Base-by-base conservation (phyloP, 2,888 invertebrate species). In the Peribatodes rhomboidaria region DNA sequence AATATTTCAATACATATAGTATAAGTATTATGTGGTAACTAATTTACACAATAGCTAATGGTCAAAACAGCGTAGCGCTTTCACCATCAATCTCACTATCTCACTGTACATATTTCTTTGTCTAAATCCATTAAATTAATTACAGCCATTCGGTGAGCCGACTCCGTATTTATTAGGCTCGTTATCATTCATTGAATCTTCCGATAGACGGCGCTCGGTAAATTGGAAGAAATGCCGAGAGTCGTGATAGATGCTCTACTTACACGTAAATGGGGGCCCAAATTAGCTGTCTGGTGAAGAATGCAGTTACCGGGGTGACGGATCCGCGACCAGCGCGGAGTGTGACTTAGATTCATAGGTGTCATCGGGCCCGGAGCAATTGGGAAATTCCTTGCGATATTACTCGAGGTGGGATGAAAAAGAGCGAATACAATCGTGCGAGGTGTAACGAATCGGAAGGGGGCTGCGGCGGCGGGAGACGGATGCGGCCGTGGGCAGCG, bases 81-180 rank as follows among this genome's bases (percentile, higher is more conserved):
- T 77, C 70, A 74, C 81, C 83, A 89, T 91, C 87, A 89, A 90
- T 92, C 89, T 88, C 84, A 90, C 91, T 92, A 92, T 92, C 90
- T 91, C 87, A 84, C 83, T 87, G 87, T 88, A 91, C 90, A 92
- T 90, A 92, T 90, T 92, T 92, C 92, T 91, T 92, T 92, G 92
- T 92, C 90, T 90, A 90, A 92, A 92, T 91, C 90, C 92, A 92
- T 92, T 92, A 92, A 91, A 92, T 92, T 92, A 92, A 93, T 92
- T 92, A 92, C 89, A 81, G 81, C 84, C 86, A 89, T 92, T 91
- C 86, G 85, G 86, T 88, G 90, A 87, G 89, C 85, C 88, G 89
- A 87, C 86, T 87, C 80, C 83, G 90, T 91, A 92, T 92, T 92
- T 92, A 93, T 92, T 92, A 92, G 88, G 83, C 87, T 90, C 92